Evolutionary conservation across 1,140 invertebrate genomes (phyloP).

Genomic region (Ericerus pela): DNA sequence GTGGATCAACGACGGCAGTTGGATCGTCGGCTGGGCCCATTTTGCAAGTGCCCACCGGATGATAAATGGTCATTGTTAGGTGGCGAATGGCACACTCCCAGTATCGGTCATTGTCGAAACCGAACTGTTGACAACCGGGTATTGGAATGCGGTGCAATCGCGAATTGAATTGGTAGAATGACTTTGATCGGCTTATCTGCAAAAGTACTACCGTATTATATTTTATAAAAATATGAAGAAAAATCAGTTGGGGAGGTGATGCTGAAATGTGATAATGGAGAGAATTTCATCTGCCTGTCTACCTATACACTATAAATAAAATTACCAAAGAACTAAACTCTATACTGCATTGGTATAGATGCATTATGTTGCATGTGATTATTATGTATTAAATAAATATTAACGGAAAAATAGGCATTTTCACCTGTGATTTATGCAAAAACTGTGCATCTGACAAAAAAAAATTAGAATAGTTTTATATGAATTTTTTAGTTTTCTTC

Average conservation of each 20-base stretch:
- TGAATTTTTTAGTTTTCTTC: no score
- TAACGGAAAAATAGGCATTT: no score
- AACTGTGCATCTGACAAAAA: no score
- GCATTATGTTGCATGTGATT: no score
- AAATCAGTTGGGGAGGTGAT: background rate
- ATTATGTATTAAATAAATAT: no score
- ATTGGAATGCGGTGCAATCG: constrained; percentile 53
- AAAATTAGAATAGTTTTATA: no score
- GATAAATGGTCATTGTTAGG: constrained; percentile 74
- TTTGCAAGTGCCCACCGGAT: constrained; percentile 63
- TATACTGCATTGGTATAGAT: no score
- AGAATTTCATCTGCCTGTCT: no score
- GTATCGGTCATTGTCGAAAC: constrained; percentile 60
- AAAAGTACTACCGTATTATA: constrained; percentile 25
- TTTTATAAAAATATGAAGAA: background rate
- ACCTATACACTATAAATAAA: no score
- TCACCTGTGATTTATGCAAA: no score
- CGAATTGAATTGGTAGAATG: constrained; percentile 66
- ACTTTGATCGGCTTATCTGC: constrained; percentile 35
- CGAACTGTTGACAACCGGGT: constrained; percentile 57
- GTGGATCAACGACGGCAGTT: constrained; percentile 64
- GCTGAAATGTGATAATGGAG: background rate
- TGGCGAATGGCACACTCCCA: constrained; percentile 72
- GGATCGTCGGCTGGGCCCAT: constrained; percentile 65
- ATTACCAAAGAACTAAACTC: no score